Base-by-base conservation (phyloP, 2,888 invertebrate species). In the Drosophila maculinotata region DNA sequence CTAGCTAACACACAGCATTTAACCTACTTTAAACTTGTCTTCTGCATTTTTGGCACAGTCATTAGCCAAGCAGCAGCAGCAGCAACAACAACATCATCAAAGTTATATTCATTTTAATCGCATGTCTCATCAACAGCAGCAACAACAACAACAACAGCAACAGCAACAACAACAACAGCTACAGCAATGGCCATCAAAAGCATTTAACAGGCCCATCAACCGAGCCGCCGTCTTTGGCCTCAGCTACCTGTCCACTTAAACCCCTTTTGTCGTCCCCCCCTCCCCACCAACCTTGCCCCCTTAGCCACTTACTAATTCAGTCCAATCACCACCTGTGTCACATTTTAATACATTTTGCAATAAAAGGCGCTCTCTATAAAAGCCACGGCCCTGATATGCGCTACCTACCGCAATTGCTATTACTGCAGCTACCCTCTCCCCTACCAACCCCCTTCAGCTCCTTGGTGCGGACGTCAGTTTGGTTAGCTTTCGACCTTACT, bases 121-220 rank as follows among this genome's bases (percentile, higher is more conserved):
- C 64, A 67, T 62, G 75, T 69, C 85, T 84, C 82, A 87, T 76
- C 79, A 69, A 42, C 57, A 66, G 30, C 58, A 49, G 14, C 62
- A 68, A 20, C 54, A 33, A 9, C 45, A 38, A 15, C 57, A 44
- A 2, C 49, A 67, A 44, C 73, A 67, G 39, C 47, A 52, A 20
- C 52, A 44, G 36, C 42, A 42, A 12, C 54, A 52, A 9, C 44
- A 36, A 5, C 35, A 35, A 26, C 42, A 38, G 25, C 39, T 31
- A 33, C 52, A 41, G 25, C 47, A 51, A 80, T 47, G 69, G 78
- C 73, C 85, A 80, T 81, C 87, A 87, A 84, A 85, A 84, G 68
- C 85, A 71, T 87, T 81, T 84, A 87, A 84, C 82, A 69, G 87
- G 85, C 80, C 76, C 80, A 81, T 81, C 85, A 80, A 84, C 87